Evolutionary conservation across 2,113 vertebrate species (phyloP).

Genomic region (Cyanistes caeruleus): DNA sequence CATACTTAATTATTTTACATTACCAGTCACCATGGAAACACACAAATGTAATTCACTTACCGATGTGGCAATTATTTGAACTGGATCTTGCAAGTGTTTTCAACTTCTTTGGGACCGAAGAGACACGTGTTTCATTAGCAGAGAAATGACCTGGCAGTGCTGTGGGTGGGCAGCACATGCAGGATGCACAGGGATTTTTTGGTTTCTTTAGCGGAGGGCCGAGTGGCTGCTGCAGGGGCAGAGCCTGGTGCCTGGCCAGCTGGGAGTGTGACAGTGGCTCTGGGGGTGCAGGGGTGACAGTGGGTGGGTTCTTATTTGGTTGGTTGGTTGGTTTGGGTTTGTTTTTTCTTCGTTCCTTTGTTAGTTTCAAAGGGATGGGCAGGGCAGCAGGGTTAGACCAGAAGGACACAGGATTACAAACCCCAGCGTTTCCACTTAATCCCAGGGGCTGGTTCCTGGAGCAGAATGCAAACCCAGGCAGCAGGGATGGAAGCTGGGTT

Average conservation of each 20-base stretch:
- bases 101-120: slow-evolving; percentile 44
- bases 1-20: slow-evolving; percentile 77
- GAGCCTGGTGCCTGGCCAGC: background rate
- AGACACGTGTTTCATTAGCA: slow-evolving; percentile 2
- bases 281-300: background rate
- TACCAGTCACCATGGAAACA: slow-evolving; percentile 75
- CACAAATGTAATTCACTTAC: slow-evolving; percentile 62
- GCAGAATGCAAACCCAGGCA: background rate
- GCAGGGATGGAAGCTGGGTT: background rate
- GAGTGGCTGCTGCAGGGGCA: fast-evolving
- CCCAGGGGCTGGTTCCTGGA: background rate
- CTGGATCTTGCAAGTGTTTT: slow-evolving; percentile 63
- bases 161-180: background rate
- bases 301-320: background rate
- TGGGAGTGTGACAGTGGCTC: background rate
- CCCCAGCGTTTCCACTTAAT: background rate
- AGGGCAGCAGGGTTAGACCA: background rate
- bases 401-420: background rate
- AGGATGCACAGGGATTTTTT: background rate
- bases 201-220: fast-evolving
- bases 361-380: background rate
- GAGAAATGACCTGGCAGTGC: background rate
- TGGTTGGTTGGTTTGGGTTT: background rate
- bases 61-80: slow-evolving; percentile 47
- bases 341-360: background rate